Evolutionary conservation across 1,140 invertebrate genomes (phyloP).

Genomic region (Drepana arcuata): DNA sequence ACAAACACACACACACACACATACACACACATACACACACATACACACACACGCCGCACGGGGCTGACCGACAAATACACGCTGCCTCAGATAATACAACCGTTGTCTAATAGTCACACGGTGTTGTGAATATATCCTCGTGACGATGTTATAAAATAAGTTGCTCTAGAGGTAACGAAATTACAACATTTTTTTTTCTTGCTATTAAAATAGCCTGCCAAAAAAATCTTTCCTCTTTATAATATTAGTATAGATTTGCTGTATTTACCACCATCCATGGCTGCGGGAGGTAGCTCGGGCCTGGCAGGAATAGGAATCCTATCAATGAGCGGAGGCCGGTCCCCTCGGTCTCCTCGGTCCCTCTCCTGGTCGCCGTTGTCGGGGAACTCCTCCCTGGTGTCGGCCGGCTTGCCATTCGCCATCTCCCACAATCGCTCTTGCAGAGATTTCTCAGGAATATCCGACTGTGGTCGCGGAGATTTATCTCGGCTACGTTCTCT

Average conservation of each 20-base stretch:
- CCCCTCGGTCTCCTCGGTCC: conserved; percentile 1
- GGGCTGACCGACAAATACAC: no score
- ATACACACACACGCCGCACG: no score
- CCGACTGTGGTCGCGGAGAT: conserved; percentile 30
- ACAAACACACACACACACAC: no score
- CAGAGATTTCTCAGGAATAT: conserved; percentile 35
- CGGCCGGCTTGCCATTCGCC: conserved; percentile 56
- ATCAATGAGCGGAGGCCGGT: conserved; percentile 12
- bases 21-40: no score
- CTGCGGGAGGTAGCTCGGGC: conserved; percentile 4
- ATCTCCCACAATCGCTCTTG: conserved; percentile 69
- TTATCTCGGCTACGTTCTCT: conserved; percentile 32
- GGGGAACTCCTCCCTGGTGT: conserved; percentile 3
- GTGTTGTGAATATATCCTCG: no score
- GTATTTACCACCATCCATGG: conserved; percentile 19
- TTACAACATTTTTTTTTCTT: no score
- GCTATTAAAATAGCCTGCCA: no score
- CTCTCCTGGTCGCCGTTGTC: conserved; percentile 5
- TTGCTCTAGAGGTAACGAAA: no score
- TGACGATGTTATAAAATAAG: no score
- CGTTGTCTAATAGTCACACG: no score
- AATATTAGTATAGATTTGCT: no score
- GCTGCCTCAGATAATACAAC: not conserved
- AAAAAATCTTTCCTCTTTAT: no score
- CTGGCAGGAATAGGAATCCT: conserved; percentile 5